These are phyloP conservation scores for Maniola hyperantus DNA, from an alignment of 2,888 invertebrate genomes.

Conservation along the genomic window DNA sequence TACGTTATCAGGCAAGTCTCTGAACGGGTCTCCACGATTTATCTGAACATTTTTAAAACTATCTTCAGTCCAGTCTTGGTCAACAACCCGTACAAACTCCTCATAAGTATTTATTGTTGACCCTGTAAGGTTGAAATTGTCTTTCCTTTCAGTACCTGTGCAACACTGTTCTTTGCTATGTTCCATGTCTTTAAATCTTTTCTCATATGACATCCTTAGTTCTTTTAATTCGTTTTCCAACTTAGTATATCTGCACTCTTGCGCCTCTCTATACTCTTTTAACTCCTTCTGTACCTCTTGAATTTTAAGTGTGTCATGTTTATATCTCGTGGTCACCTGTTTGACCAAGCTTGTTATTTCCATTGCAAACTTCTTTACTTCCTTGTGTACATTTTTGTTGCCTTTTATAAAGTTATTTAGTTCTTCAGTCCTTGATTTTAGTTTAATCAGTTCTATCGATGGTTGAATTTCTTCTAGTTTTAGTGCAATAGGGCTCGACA, in stretches of 20 bases:
- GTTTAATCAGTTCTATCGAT: too few species aligned
- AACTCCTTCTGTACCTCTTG: neutral
- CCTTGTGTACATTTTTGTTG: too few species aligned
- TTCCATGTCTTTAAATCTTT: neutral
- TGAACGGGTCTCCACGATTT: neutral
- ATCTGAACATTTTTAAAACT: neutral
- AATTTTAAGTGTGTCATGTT: neutral
- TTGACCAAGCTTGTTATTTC: neutral
- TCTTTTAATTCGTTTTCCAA: neutral
- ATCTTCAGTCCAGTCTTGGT: neutral
- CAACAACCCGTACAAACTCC: neutral
- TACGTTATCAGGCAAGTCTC: neutral
- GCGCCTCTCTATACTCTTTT: neutral
- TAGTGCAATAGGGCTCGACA: too few species aligned
- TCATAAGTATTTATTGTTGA: neutral
- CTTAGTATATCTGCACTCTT: too few species aligned
- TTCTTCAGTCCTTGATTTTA: too few species aligned
- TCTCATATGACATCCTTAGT: neutral
- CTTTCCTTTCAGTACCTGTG: neutral
- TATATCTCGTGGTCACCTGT: neutral
- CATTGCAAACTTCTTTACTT: neutral
- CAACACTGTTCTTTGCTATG: neutral
- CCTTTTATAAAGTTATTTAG: too few species aligned
- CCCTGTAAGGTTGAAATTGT: neutral
- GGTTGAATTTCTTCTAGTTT: too few species aligned